Evolutionary conservation across 2,113 vertebrate species (phyloP).

Genomic region (Nesoenas mayeri): DNA sequence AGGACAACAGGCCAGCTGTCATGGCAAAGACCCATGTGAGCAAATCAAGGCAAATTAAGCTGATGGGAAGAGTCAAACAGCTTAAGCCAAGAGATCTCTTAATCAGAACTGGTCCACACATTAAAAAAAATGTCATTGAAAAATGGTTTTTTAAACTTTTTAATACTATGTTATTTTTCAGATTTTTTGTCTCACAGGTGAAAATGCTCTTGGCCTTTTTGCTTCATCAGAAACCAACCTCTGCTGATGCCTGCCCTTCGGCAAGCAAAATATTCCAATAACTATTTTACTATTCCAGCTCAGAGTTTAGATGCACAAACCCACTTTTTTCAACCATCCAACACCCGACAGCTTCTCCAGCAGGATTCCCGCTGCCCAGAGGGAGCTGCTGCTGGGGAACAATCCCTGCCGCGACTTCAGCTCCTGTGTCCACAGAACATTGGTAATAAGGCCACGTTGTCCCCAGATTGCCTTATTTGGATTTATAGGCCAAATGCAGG

Average conservation of each 20-base stretch:
- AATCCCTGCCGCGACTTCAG: accelerated
- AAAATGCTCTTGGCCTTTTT: not conserved
- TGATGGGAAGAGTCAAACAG: not conserved
- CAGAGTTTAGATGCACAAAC: not conserved
- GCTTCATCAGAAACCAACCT: not conserved
- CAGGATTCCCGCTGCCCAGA: not conserved
- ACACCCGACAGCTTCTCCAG: not conserved
- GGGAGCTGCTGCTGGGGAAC: no score
- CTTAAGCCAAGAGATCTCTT: not conserved
- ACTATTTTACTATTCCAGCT: not conserved
- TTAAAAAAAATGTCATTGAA: not conserved
- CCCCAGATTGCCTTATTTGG: not conserved
- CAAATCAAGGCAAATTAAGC: not conserved
- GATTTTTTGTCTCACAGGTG: not conserved
- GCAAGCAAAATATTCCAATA: not conserved
- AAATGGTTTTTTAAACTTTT: not conserved
- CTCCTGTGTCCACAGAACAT: not conserved
- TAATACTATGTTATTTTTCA: not conserved
- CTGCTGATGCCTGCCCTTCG: not conserved
- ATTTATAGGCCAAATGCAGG: not conserved
- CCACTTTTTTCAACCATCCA: not conserved
- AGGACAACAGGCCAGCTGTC: no score
- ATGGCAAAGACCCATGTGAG: not conserved
- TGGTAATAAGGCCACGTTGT: not conserved
- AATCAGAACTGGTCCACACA: not conserved